These are phyloP conservation scores for Porites australiensis DNA, from an alignment of 64 coral and sea anemone genomes.

Conservation along the genomic window DNA sequence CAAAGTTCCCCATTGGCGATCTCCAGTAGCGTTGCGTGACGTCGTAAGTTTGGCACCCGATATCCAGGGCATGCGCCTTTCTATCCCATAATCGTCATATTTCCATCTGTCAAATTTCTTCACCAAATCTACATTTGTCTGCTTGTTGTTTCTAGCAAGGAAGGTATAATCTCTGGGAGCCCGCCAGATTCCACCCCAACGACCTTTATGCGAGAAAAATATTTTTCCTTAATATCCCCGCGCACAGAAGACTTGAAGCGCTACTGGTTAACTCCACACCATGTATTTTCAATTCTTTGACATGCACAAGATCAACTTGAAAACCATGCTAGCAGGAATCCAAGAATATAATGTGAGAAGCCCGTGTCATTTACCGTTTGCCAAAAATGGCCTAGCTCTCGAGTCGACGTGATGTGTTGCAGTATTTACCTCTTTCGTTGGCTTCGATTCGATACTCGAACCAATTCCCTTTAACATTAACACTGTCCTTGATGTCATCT, in stretches of 20 bases:
- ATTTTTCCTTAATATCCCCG: neutral
- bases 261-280: too few species aligned
- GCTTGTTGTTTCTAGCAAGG: constrained; percentile 50
- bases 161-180: constrained; percentile 60
- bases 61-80: constrained; percentile 79
- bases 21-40: constrained; percentile 27
- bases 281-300: too few species aligned
- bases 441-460: constrained; percentile 78
- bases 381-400: too few species aligned
- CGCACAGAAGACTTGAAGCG: too few species aligned
- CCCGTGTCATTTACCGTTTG: too few species aligned
- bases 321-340: too few species aligned
- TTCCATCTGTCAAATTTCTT: constrained; percentile 69
- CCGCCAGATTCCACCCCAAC: constrained; percentile 76
- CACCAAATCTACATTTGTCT: constrained; percentile 43
- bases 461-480: neutral
- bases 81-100: constrained; percentile 72
- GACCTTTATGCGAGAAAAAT: constrained; percentile 3
- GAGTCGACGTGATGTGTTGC: neutral
- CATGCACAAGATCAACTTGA: too few species aligned
- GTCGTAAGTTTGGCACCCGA: constrained; percentile 58
- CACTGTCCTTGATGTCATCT: constrained; percentile 44
- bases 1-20: constrained; percentile 33
- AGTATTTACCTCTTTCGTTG: constrained; percentile 37
- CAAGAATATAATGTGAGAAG: neutral